These are phyloP conservation scores for Manis pentadactyla DNA, from an alignment of 2,797 vertebrate species.

Conservation along the genomic window DNA sequence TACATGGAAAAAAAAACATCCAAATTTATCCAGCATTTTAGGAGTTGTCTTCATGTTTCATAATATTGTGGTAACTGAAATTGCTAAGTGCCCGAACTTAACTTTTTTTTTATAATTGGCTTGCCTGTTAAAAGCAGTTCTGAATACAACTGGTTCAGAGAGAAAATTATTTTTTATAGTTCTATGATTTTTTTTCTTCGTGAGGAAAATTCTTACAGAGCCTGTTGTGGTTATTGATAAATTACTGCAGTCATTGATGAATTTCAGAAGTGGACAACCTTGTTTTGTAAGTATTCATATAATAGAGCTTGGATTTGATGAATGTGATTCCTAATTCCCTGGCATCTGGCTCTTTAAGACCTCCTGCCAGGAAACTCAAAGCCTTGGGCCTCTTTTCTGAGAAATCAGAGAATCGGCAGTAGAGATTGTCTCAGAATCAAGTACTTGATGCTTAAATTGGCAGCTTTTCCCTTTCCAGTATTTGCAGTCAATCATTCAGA, in stretches of 20 bases:
- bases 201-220: not conserved
- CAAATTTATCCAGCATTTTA: conserved; percentile 46
- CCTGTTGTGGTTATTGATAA: not conserved
- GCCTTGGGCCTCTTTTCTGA: not conserved
- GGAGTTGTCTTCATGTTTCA: conserved; percentile 37
- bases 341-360: too few relatives aligned
- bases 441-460: not conserved
- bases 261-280: not conserved
- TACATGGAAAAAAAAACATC: conserved; percentile 47
- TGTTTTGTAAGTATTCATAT: not conserved
- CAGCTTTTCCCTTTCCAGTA: not conserved
- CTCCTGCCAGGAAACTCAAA: too few relatives aligned
- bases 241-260: not conserved
- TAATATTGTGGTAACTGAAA: conserved; percentile 54
- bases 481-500: not conserved
- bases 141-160: conserved; percentile 23
- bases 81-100: conserved; percentile 22
- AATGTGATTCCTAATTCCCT: too few relatives aligned
- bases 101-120: conserved; percentile 12
- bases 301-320: not conserved
- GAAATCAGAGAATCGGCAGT: not conserved
- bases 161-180: not conserved
- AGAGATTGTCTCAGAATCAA: not conserved
- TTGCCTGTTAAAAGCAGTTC: conserved; percentile 54
- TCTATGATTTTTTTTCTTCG: not conserved